phyloP scores from a whole-genome alignment of 2,888 invertebrate genomes.

The Bombylius major region DNA sequence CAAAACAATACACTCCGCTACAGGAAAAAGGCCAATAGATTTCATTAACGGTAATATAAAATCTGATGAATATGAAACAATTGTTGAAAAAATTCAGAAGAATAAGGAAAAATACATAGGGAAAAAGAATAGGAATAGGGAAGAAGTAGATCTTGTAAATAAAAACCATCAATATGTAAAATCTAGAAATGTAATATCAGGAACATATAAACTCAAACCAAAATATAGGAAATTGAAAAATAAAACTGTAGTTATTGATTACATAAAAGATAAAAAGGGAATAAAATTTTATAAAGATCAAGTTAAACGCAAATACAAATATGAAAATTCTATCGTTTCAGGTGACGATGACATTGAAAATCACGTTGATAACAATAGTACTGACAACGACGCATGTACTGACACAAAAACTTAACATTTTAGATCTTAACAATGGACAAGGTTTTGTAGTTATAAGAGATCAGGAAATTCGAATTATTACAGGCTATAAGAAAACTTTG shows the following conservation, averaged over 20 bases:
- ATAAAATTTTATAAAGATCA: no score
- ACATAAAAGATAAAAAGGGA: no score
- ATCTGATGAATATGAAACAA: background rate
- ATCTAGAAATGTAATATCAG: no score
- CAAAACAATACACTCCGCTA: constrained; percentile 13
- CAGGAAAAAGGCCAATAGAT: background rate
- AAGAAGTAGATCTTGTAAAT: constrained; percentile 2
- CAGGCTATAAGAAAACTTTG: constrained; percentile 8
- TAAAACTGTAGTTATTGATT: no score
- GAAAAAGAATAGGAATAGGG: background rate
- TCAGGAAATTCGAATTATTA: background rate
- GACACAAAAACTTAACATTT: no score
- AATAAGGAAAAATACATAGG: constrained; percentile 5
- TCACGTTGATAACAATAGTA: no score
- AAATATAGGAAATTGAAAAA: constrained; percentile 13
- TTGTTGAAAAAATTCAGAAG: constrained; percentile 6
- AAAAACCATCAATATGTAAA: constrained; percentile 10
- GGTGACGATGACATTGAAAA: no score
- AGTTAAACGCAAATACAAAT: no score
- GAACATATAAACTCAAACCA: background rate
- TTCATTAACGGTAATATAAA: constrained; percentile 1
- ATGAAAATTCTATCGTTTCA: no score
- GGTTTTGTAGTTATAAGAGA: no score
- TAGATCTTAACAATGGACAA: no score
- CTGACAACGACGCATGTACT: no score